Percentiles rank a stretch among this genome's conserved stretches.
Evolutionary conservation across 1,140 invertebrate species (phyloP).

Genomic region (Caenorhabditis brenneri): DNA sequence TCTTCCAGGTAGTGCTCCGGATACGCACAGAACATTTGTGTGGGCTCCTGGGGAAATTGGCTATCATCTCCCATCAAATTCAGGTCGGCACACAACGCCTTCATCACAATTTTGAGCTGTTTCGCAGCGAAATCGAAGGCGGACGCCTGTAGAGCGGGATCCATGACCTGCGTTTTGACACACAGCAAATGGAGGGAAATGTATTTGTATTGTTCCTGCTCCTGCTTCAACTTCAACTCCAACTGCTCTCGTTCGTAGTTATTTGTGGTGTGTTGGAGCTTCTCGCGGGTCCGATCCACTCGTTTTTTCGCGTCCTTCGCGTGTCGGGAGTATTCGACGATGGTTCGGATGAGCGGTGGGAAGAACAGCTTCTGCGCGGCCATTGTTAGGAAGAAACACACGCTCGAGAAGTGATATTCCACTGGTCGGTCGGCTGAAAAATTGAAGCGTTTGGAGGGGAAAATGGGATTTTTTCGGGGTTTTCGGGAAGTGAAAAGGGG

Average conservation of each 20-base stretch:
- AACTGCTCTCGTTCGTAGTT: slow-evolving; percentile 72
- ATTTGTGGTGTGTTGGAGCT: slow-evolving; percentile 59
- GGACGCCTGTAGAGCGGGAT: background rate
- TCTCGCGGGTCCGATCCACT: slow-evolving; percentile 80
- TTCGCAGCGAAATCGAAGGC: background rate
- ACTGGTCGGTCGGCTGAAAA: slow-evolving; percentile 73
- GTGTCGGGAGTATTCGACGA: slow-evolving; percentile 82
- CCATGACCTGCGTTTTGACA: background rate
- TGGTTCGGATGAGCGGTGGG: slow-evolving; percentile 84
- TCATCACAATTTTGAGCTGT: background rate
- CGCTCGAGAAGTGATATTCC: slow-evolving; percentile 88
- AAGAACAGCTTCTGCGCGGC: slow-evolving; percentile 89
- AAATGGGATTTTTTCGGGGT: too few relatives aligned
- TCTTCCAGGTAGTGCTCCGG: slow-evolving; percentile 97
- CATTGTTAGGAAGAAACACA: slow-evolving; percentile 93
- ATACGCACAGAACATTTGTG: slow-evolving; percentile 82
- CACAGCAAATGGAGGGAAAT: slow-evolving; percentile 53
- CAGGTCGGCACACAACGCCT: background rate
- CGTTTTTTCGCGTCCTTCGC: slow-evolving; percentile 88
- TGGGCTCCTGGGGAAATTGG: slow-evolving; percentile 75
- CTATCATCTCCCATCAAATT: slow-evolving; percentile 68
- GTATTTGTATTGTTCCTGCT: slow-evolving; percentile 52
- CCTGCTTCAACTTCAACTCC: slow-evolving; percentile 46
- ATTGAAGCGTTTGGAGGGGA: slow-evolving; percentile 11
- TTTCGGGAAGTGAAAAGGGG: too few relatives aligned